These are phyloP conservation scores for Dendropsophus ebraccatus DNA, from an alignment of 2,113 vertebrate genomes.

Conservation along the genomic window DNA sequence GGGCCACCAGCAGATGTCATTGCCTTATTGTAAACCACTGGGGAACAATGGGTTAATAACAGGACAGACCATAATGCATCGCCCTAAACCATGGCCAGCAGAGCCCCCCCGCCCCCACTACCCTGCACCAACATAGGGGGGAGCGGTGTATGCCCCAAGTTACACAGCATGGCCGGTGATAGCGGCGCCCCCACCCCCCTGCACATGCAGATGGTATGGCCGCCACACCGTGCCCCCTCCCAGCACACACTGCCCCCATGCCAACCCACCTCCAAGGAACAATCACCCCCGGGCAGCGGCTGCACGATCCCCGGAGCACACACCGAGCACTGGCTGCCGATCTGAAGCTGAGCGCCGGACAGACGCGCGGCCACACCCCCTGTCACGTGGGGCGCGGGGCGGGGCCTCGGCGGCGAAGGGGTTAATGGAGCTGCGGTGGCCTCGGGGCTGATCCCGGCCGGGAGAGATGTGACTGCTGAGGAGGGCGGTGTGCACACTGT, in stretches of 20 bases:
- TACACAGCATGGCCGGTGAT: not conserved
- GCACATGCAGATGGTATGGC: not conserved
- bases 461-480: not conserved
- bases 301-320: not conserved
- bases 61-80: not conserved
- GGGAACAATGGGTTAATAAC: not conserved
- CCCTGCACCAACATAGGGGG: not conserved
- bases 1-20: not conserved
- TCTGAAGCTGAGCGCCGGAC: not conserved
- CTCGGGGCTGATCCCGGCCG: not conserved
- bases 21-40: not conserved
- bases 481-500: too few species aligned
- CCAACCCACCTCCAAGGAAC: conserved; percentile 2
- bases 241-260: not conserved
- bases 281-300: conserved; percentile 30
- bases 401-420: conserved; percentile 14
- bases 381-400: conserved; percentile 21
- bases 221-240: not conserved
- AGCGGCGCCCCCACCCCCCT: not conserved
- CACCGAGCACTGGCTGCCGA: not conserved
- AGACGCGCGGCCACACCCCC: conserved; percentile 33
- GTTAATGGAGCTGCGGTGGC: not conserved
- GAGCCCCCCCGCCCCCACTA: not conserved
- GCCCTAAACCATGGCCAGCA: not conserved
- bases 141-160: not conserved